These are phyloP conservation scores for Chrysomallon squamiferum DNA, from an alignment of 1,140 invertebrate genomes.

Conservation along the genomic window DNA sequence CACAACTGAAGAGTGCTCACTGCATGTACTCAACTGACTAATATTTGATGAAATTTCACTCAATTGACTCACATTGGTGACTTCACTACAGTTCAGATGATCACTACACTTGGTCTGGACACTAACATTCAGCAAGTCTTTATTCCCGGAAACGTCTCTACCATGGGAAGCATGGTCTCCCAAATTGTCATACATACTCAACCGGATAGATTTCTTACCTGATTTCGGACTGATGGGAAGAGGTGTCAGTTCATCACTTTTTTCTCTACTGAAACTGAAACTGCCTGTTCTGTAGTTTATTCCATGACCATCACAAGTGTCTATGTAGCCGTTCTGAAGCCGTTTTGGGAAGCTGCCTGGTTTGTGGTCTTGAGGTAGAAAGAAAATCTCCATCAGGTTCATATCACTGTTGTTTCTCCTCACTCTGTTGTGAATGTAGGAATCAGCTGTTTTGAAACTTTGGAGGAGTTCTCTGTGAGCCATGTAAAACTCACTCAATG, in stretches of 20 bases:
- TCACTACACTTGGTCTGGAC: too few relatives aligned
- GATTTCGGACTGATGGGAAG: neutral
- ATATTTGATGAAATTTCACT: too few relatives aligned
- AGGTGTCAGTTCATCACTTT: slow-evolving; percentile 4
- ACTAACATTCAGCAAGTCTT: too few relatives aligned
- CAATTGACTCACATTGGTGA: too few relatives aligned
- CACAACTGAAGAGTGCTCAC: too few relatives aligned
- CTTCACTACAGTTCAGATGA: too few relatives aligned
- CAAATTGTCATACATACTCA: slow-evolving; percentile 51
- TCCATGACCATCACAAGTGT: slow-evolving; percentile 27
- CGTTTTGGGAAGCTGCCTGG: slow-evolving; percentile 57
- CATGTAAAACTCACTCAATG: slow-evolving; percentile 25
- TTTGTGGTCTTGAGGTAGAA: slow-evolving; percentile 45
- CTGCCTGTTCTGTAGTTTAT: slow-evolving; percentile 67
- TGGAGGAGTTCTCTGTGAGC: slow-evolving; percentile 27
- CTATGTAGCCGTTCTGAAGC: slow-evolving; percentile 38
- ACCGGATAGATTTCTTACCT: slow-evolving; percentile 15
- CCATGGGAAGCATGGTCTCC: neutral
- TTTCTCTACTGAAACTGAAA: slow-evolving; percentile 68
- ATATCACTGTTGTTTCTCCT: slow-evolving; percentile 39
- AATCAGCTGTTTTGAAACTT: slow-evolving; percentile 9
- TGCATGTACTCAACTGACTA: too few relatives aligned
- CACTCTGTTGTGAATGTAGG: neutral
- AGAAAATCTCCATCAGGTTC: slow-evolving; percentile 35
- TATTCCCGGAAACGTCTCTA: too few relatives aligned